Base-by-base conservation (phyloP, 2,888 invertebrate genomes). In the Neuroscelio doddi region DNA sequence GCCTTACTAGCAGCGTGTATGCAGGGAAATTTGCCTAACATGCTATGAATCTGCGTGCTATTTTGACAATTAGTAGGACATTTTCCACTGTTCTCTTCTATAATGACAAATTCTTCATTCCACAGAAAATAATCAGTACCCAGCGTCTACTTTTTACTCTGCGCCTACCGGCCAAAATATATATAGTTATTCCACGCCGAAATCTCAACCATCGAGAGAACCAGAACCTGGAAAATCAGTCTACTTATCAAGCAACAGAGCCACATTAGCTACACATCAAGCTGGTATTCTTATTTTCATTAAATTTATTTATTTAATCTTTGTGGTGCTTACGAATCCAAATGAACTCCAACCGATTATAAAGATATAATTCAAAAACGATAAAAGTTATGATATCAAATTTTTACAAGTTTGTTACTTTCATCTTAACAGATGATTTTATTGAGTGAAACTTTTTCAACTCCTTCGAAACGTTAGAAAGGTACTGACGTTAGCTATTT, bases 91-190 rank as follows among this genome's bases (percentile, higher is more conserved):
- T 21, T 3, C 21, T 3, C 21, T 21, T 21, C 2, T 5, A 21
- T 49, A 29, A 42, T 56, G 26, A 55, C 1, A 39, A n/a, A 42
- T 21, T 32, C 26, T 38, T 45, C 38, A 29, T 51, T 67, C 72
- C 61, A 9, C 75, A 85, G 85, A 84, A 56, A 83, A 80, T 56
- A 84, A 81, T 69, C 85, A 85, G 63, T 85, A 84, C 56, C 80
- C 84, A 9, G 77, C 81, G n/a, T 83, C 85, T 5, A 83, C 72
- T 52, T 85, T 83, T 59, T 85, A 85, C 62, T 80, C 81, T 14
- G 70, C 81, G 1, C 79, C 84, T 0, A 73, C 78, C 1, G 76
- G 76, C 27, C 84, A 83, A 59, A 82, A 80, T 26, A 82, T 85
- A 9, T 86, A 85, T 62, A 84, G 82, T 50, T 85, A 85, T 67